Evolutionary conservation across 2,888 invertebrate genomes (phyloP).

Genomic region (Hemaris fuciformis): DNA sequence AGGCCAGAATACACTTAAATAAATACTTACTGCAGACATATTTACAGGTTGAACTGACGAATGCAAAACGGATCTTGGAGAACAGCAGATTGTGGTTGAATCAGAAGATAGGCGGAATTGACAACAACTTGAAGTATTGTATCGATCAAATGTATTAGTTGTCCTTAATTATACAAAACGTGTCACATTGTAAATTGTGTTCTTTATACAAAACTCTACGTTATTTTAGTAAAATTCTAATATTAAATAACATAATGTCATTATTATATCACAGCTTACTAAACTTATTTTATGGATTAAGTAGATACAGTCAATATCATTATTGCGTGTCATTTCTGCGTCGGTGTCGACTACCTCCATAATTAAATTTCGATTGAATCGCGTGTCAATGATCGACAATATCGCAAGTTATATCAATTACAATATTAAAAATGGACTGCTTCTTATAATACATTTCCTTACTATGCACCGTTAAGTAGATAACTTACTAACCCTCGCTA

Average conservation of each 20-base stretch:
- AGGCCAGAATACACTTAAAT: too few species aligned
- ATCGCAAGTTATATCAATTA: too few species aligned
- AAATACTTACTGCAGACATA: too few species aligned
- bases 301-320: constrained; percentile 16
- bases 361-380: not conserved
- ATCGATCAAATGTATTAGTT: constrained; percentile 59
- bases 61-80: constrained; percentile 51
- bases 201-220: constrained; percentile 33
- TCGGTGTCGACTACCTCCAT: not conserved
- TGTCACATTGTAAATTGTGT: constrained; percentile 18
- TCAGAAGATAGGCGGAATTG: constrained; percentile 55
- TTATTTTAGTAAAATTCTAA: constrained; percentile 18
- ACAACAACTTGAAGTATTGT: constrained; percentile 61
- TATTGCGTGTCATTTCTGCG: not conserved
- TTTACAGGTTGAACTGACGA: constrained; percentile 46
- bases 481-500: not conserved
- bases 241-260: constrained; percentile 26
- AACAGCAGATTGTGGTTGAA: constrained; percentile 56
- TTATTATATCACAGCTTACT: constrained; percentile 30
- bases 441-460: not conserved
- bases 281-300: constrained; percentile 27
- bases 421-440: not conserved
- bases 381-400: not conserved
- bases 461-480: not conserved
- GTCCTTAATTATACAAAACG: constrained; percentile 9